phyloP scores from a whole-genome alignment of 2,113 vertebrate genomes.

The Nanorana parkeri region DNA sequence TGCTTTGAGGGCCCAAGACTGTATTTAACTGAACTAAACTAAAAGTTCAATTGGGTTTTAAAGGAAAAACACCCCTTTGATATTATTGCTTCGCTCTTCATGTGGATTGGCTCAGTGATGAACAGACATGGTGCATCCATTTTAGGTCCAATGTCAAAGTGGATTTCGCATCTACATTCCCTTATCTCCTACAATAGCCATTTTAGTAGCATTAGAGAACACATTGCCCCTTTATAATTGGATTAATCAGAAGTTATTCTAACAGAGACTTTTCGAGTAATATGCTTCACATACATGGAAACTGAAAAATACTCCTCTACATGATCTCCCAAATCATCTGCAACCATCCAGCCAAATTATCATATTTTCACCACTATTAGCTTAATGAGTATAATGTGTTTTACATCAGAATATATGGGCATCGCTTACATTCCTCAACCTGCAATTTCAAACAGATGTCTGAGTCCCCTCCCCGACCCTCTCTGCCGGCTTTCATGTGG shows the following conservation, averaged over 20 bases:
- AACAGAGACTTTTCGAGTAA: not conserved
- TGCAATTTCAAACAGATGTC: slow-evolving; percentile 63
- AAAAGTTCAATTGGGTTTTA: too few relatives aligned
- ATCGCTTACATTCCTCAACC: slow-evolving; percentile 61
- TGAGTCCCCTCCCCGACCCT: slow-evolving; percentile 51
- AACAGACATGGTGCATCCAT: too few relatives aligned
- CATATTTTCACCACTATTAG: slow-evolving; percentile 53
- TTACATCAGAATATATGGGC: slow-evolving; percentile 61
- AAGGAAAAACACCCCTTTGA: too few relatives aligned
- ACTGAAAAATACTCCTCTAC: not conserved
- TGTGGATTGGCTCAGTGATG: too few relatives aligned
- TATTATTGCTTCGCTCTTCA: too few relatives aligned
- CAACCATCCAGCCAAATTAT: slow-evolving; percentile 59
- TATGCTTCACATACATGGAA: too few relatives aligned
- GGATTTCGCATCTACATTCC: too few relatives aligned
- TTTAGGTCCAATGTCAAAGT: too few relatives aligned
- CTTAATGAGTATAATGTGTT: slow-evolving; percentile 9
- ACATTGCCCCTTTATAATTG: not conserved
- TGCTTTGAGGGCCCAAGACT: too few relatives aligned
- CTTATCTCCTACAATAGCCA: too few relatives aligned
- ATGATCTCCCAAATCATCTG: slow-evolving; percentile 10
- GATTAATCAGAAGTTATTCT: not conserved
- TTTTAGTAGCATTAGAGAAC: not conserved
- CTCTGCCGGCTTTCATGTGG: slow-evolving; percentile 59
- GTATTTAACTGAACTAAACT: too few relatives aligned